Evolutionary conservation across 2,113 vertebrate species (phyloP).

Genomic region (Corythornis cristatus): DNA sequence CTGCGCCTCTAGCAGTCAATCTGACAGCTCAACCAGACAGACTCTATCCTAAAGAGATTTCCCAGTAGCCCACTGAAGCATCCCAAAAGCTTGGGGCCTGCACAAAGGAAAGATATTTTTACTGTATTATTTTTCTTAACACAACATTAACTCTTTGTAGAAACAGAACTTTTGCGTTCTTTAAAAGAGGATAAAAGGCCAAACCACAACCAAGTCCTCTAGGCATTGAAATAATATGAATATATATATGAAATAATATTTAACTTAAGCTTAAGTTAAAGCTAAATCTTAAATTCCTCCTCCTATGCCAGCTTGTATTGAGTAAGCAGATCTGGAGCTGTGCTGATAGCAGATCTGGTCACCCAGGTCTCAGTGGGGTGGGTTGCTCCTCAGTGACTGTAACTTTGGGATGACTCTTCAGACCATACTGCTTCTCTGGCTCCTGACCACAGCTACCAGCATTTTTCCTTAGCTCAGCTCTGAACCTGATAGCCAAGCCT

Average conservation of each 20-base stretch:
- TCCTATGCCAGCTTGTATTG: not conserved
- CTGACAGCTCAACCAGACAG: constrained; percentile 50
- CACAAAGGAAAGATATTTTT: not conserved
- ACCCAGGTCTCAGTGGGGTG: not conserved
- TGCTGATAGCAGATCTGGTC: not conserved
- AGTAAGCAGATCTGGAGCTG: not conserved
- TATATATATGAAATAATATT: no score
- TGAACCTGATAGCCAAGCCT: not conserved
- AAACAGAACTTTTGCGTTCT: not conserved
- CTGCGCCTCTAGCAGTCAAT: constrained; percentile 36
- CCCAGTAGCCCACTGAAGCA: not conserved
- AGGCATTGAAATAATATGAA: not conserved
- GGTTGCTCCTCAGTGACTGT: not conserved
- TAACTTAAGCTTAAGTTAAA: no score
- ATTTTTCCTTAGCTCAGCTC: not conserved
- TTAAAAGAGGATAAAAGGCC: fast-evolving
- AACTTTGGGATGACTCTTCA: not conserved
- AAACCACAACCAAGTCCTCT: not conserved
- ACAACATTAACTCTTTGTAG: not conserved
- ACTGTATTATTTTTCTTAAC: not conserved
- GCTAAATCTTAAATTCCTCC: not conserved
- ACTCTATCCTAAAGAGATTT: constrained; percentile 21
- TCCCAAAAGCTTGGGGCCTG: not conserved
- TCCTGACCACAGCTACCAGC: not conserved
- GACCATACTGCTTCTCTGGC: not conserved